phyloP scores from a whole-genome alignment of 2,113 vertebrate species.

The Pithys albifrons region DNA sequence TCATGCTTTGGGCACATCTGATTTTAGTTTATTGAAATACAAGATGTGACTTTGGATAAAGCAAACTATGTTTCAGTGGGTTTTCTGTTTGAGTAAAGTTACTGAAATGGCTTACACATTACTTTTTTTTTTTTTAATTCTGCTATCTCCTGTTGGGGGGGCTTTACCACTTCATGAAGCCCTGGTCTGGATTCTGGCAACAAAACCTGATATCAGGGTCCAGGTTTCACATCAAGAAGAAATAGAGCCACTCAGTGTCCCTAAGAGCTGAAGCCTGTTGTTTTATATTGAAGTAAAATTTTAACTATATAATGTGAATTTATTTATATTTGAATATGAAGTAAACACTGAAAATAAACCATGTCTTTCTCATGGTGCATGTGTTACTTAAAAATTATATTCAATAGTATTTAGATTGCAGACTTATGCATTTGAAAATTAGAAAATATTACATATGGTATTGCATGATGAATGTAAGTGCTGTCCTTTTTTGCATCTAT shows the following conservation, averaged over 20 bases:
- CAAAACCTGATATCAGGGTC: background rate
- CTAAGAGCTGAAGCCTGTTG: background rate
- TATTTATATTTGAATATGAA: background rate
- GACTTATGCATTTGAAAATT: background rate
- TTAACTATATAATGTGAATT: background rate
- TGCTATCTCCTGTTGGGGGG: background rate
- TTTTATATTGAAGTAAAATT: background rate
- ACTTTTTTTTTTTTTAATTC: background rate
- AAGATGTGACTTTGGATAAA: background rate
- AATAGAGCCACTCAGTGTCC: background rate
- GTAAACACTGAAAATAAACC: background rate
- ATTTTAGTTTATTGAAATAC: background rate
- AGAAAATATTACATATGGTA: background rate
- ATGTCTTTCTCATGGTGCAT: background rate
- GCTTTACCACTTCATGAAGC: background rate
- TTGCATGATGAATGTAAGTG: background rate
- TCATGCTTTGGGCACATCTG: background rate
- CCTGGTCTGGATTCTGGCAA: background rate
- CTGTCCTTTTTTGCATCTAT: background rate
- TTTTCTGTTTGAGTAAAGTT: background rate
- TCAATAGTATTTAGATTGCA: background rate
- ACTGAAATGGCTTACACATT: background rate
- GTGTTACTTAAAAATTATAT: background rate
- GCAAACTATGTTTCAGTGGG: background rate
- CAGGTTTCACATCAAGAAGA: background rate